Evolutionary conservation across 2,113 vertebrate genomes (phyloP), one percentile per base, ranked within the genome.

Genomic region (Corvus hawaiiensis): DNA sequence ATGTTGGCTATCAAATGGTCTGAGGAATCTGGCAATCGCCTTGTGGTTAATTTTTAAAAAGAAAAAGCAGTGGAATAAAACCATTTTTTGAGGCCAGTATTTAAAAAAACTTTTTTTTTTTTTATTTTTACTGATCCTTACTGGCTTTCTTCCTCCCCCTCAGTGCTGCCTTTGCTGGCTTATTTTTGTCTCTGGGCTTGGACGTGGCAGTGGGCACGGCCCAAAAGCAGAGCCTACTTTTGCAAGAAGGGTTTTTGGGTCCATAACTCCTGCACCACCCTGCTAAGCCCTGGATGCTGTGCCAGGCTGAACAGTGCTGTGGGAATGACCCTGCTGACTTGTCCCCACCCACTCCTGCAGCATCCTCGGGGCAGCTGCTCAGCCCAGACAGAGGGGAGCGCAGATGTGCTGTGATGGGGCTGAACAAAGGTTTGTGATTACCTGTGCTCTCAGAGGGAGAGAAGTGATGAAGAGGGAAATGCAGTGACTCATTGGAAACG

Each of bases 1-100:
- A 89, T 90, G 92, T 90, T 92, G 94, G 93, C 85, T 96, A 90
- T 94, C 87, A 96, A 93, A 90, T 1, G 32, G 30, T 58, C 56
- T 1, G 11, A 75, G 73, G 76, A 92, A 95, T 95, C 73, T 96
- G 96, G 94, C 93, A 93, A 33, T 84, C 0, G 18, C 52, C 58
- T 77, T 35, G 86, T 75, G 88, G 73, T 79, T 90, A 82, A 87
- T 84, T 92, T 96, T 93, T 64, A 75, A 86, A 94, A 81, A 84
- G 87, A 81, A 96, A 84, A 84, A 68, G 54, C 64, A 79, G 73
- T 61, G 89, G 81, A 94, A 93, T 67, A 88, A 87, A 95, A 33
- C 19, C 18, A 7, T 51, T 15, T n/a, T 95, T 86, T 52, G 30
- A 21, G 82, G 39, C 85, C 82, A 94, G 41, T 48, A 4, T 22